A percentile compares a stretch with the other conserved stretches of the same genome.
Evolutionary conservation across 2,888 invertebrate species (phyloP).

Genomic region (Tenthredo scrophulariae): DNA sequence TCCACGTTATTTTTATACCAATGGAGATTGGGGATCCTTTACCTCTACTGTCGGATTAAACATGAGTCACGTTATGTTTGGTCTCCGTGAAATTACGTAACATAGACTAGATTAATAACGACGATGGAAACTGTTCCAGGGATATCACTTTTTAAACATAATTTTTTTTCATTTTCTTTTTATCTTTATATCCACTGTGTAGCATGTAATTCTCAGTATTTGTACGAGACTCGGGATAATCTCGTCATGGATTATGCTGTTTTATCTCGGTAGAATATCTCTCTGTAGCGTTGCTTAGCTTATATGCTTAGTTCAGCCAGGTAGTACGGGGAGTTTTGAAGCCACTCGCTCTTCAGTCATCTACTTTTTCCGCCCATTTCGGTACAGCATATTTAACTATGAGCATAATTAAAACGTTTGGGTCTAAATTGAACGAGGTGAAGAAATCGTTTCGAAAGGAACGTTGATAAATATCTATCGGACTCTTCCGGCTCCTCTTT

Average conservation of each 20-base stretch:
- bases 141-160: constrained; percentile 1
- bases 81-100: constrained; percentile 34
- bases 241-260: constrained; percentile 26
- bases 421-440: background rate
- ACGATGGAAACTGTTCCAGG: background rate
- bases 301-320: constrained; percentile 38
- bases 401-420: background rate
- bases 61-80: constrained; percentile 8
- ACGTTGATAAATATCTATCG: background rate
- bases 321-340: background rate
- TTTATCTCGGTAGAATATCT: constrained; percentile 26
- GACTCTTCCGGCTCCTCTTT: background rate
- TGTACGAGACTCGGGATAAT: constrained; percentile 39
- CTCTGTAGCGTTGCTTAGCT: background rate
- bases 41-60: constrained; percentile 3
- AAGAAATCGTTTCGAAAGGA: background rate
- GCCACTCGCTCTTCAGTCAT: background rate
- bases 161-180: background rate
- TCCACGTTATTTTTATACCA: constrained; percentile 12
- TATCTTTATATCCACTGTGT: background rate
- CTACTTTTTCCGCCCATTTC: background rate
- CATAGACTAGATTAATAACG: background rate
- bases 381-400: background rate
- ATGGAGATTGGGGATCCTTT: background rate
- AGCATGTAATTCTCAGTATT: constrained; percentile 46